A percentile compares a stretch with the other conserved stretches of the same genome.
Conservation (phyloP, 2,113 vertebrate species). For the Aptenodytes patagonicus region DNA sequence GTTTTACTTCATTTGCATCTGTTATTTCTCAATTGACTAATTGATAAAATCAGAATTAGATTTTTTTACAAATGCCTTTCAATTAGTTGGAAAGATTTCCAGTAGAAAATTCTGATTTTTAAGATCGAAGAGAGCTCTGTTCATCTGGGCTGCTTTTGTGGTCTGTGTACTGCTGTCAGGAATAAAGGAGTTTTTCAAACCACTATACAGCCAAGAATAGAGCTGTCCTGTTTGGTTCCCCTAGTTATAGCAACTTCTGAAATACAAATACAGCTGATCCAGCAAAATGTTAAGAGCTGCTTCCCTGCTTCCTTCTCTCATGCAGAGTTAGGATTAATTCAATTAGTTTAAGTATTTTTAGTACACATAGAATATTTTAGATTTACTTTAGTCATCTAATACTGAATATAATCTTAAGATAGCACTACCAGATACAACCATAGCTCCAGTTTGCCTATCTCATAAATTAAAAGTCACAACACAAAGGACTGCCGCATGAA, state of each 20-base stretch:
- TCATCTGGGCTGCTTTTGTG: neutral
- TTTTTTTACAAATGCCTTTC: neutral
- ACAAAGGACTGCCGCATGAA: neutral
- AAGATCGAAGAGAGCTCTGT: neutral
- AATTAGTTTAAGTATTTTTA: neutral
- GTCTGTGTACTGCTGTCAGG: neutral
- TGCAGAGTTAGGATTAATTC: neutral
- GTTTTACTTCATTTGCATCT: neutral
- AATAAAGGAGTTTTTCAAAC: neutral
- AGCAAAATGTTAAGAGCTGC: neutral
- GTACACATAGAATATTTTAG: neutral
- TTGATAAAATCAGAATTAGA: neutral
- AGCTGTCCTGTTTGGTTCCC: neutral
- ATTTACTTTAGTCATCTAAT: neutral
- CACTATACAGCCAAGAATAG: neutral
- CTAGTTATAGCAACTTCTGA: neutral
- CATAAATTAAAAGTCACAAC: neutral
- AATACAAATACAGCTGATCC: neutral
- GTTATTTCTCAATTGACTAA: neutral
- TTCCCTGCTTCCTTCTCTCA: neutral
- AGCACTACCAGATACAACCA: neutral
- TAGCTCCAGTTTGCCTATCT: neutral
- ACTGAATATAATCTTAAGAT: neutral
- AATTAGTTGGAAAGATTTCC: neutral
- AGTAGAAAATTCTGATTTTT: neutral